A percentile compares a stretch with the other conserved stretches of the same genome.
Evolutionary conservation across 2,113 vertebrate species (phyloP).

Genomic region (Gallinago jamesoni): DNA sequence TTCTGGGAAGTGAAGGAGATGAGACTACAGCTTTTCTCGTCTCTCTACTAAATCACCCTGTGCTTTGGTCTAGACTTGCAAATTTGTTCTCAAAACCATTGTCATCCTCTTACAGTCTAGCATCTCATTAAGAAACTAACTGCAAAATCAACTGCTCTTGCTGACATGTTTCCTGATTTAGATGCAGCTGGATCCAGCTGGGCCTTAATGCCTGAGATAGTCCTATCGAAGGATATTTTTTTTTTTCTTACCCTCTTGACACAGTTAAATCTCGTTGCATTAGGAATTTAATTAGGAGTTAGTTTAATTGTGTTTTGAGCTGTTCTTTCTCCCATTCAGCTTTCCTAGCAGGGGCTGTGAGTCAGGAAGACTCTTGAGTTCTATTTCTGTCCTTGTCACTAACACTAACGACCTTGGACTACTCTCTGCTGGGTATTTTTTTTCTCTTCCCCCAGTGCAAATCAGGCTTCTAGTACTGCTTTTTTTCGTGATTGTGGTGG

Average conservation of each 20-base stretch:
- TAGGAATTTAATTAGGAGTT: conserved; percentile 63
- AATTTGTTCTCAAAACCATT: not conserved
- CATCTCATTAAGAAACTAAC: conserved; percentile 46
- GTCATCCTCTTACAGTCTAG: not conserved
- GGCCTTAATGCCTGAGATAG: conserved; percentile 6
- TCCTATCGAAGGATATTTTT: not conserved
- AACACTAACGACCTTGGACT: not conserved
- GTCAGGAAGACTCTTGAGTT: conserved; percentile 25
- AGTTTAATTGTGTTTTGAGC: conserved; percentile 53
- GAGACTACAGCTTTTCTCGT: not conserved
- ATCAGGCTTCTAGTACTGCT: not conserved
- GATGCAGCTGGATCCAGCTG: conserved; percentile 37
- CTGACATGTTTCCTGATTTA: conserved; percentile 45
- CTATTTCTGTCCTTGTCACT: conserved; percentile 29
- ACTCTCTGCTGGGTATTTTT: not conserved
- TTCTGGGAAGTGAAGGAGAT: not conserved
- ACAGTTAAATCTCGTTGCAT: conserved; percentile 26
- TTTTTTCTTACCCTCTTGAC: not conserved
- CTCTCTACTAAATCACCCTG: not conserved
- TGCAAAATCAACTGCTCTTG: conserved; percentile 9
- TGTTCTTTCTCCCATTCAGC: conserved; percentile 31
- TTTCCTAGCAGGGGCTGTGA: conserved; percentile 13
- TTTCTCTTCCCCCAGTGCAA: not conserved
- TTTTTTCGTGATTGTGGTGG: not conserved
- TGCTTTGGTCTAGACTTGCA: conserved; percentile 42